Base-by-base conservation (phyloP, 2,797 vertebrate genomes). In the Peromyscus eremicus region DNA sequence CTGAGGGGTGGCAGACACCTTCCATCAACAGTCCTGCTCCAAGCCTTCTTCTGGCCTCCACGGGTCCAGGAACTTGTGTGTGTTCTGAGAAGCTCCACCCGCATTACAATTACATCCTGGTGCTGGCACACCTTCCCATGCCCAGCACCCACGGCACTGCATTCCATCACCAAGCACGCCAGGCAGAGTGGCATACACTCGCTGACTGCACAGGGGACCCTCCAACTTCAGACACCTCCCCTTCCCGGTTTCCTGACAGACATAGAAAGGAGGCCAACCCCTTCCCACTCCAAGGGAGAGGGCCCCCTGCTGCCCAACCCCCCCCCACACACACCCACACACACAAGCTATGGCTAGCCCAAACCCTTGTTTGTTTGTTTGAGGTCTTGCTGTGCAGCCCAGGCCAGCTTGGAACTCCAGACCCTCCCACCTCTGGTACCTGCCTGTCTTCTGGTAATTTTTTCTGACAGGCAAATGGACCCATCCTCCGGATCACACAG, bases 91-190 rank as follows among this genome's bases (percentile, higher is more conserved):
- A 85, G 71, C 32, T 1, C 23, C 27, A 1, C 13, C 25, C 73
- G 21, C 14, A 29, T 19, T 64, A 46, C 21, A 75, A 9, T 9
- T 14, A 64, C 11, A 46, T 2, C 62, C 76, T 27, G 2, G 77
- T 0, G n/a, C n/a, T 27, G 0, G 0, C 34, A 29, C 1, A 4
- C 73, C 34, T 43, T 16, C 29, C 73, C 0, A 3, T 0, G 6
- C 13, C 55, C 2, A 12, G 62, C 49, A 23, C 57, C 25, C 6
- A 1, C 9, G 12, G 16, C 21, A 27, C 2, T 5, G 73, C 27
- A 21, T 60, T 62, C 80, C 25, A 19, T 19, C 25, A 25, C 32
- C 52, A 37, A 21, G 27, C 52, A 10, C 6, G 4, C 0, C 0
- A 29, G 27, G 12, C 3, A 46, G 13, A 32, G 34, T 37, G 1